Evolutionary conservation across 2,888 invertebrate genomes (phyloP), one percentile per base, ranked within the genome.

Genomic region (Allacma fusca): DNA sequence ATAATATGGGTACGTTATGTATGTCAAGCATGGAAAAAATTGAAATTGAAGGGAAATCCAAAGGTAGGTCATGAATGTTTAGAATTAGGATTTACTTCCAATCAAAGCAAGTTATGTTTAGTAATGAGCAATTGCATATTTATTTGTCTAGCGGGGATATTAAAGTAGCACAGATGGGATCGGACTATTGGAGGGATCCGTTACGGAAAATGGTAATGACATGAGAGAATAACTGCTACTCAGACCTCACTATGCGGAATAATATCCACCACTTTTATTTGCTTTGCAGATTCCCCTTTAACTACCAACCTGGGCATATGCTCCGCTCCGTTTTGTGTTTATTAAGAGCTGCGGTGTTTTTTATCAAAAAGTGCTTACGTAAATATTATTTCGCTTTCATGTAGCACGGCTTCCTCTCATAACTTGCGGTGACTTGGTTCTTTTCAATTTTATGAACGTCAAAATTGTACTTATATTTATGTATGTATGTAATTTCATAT

Each of bases 71-170:
- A 19, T 50, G 50, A 5, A 50, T 50, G 5, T 50, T 50, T 5
- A 50, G 19, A 5, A 50, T 19, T 5, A 13, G 50, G 16, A 50
- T n/a, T 50, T 16, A 50, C 16, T 50, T 50, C 50, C 50, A 50
- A 50, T 50, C n/a, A 4, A 13, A 50, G 2, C 4, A 50, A 13
- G 5, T 50, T 16, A 50, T 50, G 50, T 50, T 50, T 50, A 50
- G 50, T 50, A 50, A 50, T 50, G 50, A 50, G 50, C 50, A 50
- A 50, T 50, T 50, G 50, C 50, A 50, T 50, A 50, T 50, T 50
- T 50, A 19, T 50, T 50, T 50, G 50, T 50, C n/a, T 50, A n/a
- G n/a, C n/a, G 19, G 2, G 16, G 16, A n/a, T 50, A 50, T 50
- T 9, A 34, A 34, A 34, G 9, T 34, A 9, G 9, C 34, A 34